Evolutionary conservation across 2,888 invertebrate genomes (phyloP), one percentile per base, ranked within the genome.

Genomic region (Calephelis perditalis): DNA sequence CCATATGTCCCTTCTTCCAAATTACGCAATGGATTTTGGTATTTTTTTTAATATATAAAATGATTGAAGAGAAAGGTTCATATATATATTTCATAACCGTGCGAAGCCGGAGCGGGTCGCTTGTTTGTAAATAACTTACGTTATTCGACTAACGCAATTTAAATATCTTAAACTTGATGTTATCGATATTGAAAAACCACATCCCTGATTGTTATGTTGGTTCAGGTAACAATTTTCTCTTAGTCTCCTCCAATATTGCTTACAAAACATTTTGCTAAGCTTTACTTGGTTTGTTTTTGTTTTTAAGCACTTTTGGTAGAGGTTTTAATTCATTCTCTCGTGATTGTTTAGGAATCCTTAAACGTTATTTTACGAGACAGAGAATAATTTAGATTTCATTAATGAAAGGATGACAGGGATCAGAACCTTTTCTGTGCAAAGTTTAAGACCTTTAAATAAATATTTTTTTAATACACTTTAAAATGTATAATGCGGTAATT

Each of bases 201-300:
- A 58, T 57, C 63, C 44, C 63, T 62, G 47, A 9, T 35, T 9
- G 44, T 46, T 52, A 58, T 59, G 52, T 58, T 58, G 59, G 62
- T 54, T 56, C 62, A 65, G 63, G 65, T 63, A 67, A 65, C 65
- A 62, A 65, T 67, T 67, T 65, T 60, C 61, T 58, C 58, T 47
- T 54, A 65, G 63, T 61, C 61, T 63, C 62, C 60, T 63, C 62
- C 46, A 56, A 60, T 60, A 60, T 60, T 60, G 59, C 59, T 59
- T 60, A 60, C 55, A 56, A 56, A 60, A 60, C 56, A 60, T 60
- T 60, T 45, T 46, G 37, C 46, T 60, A 46, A 54, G 52, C 54
- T 59, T 12, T 9, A 35, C 35, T 54, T 36, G 58, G 44, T 45
- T 59, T 54, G 40, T 54, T 52, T 52, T 49, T 40, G 10, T 47